Conservation (phyloP, 1,140 invertebrate genomes). For the Druon quercuslanigerum region DNA sequence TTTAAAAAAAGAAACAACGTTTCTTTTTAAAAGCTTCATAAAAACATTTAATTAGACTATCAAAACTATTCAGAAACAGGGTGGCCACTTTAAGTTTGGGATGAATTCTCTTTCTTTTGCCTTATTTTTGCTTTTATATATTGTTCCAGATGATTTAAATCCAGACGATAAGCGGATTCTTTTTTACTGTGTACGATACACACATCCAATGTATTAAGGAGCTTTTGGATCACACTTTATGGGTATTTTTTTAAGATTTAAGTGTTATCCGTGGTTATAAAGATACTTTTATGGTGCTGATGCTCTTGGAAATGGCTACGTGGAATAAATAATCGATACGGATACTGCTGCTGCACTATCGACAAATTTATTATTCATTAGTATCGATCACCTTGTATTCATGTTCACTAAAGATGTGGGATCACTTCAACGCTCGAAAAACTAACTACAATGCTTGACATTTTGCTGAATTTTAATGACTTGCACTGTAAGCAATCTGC, state of each 20-base stretch:
- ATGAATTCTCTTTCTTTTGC: too few relatives aligned
- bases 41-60: too few relatives aligned
- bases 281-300: slow-evolving; percentile 39
- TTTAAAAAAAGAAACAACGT: neutral
- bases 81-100: too few relatives aligned
- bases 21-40: too few relatives aligned
- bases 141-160: too few relatives aligned
- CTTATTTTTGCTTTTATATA: too few relatives aligned
- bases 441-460: slow-evolving; percentile 6
- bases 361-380: slow-evolving; percentile 25
- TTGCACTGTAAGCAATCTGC: neutral
- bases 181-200: neutral
- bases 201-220: slow-evolving; percentile 30
- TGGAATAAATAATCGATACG: slow-evolving; percentile 27
- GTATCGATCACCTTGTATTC: slow-evolving; percentile 16
- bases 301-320: slow-evolving; percentile 21
- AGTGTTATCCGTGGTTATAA: slow-evolving; percentile 43
- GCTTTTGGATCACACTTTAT: slow-evolving; percentile 49
- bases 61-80: too few relatives aligned
- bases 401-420: slow-evolving; percentile 5
- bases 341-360: slow-evolving; percentile 27
- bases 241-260: slow-evolving; percentile 40
- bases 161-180: too few relatives aligned
- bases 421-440: slow-evolving; percentile 17
- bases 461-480: slow-evolving; percentile 24